Conservation (phyloP, 1,140 invertebrate genomes). For the Psilanteris sp. region DNA sequence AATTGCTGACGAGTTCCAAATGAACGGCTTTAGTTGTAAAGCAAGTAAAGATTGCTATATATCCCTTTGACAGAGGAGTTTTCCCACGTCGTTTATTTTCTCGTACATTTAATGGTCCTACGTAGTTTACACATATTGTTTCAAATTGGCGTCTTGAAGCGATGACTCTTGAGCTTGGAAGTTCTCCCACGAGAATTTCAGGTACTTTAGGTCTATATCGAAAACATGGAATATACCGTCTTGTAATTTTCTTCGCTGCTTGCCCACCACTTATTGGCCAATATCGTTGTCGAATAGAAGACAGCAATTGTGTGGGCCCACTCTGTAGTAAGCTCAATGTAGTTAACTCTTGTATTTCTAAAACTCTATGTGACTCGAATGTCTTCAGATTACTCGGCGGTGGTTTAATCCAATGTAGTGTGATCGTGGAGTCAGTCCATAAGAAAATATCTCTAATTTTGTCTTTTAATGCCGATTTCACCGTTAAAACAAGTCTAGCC, state of each 20-base stretch:
- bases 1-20: conserved; percentile 22
- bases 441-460: background rate
- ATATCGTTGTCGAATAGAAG: no score
- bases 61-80: conserved; percentile 31
- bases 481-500: background rate
- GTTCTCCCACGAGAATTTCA: conserved; percentile 67
- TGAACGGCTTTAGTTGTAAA: background rate
- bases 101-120: conserved; percentile 57
- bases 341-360: background rate
- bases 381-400: background rate
- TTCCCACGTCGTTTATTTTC: conserved; percentile 50
- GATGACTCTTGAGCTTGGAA: conserved; percentile 60
- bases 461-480: background rate
- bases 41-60: background rate
- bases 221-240: conserved; percentile 71
- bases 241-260: conserved; percentile 46
- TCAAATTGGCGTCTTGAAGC: conserved; percentile 62
- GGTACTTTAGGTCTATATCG: conserved; percentile 50
- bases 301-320: no score
- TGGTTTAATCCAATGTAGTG: background rate
- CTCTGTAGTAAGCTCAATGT: no score
- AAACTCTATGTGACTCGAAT: background rate
- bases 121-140: conserved; percentile 67
- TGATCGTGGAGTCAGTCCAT: background rate
- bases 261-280: no score